phyloP scores from a whole-genome alignment of 2,113 vertebrate species.

The Epinephelus lanceolatus region DNA sequence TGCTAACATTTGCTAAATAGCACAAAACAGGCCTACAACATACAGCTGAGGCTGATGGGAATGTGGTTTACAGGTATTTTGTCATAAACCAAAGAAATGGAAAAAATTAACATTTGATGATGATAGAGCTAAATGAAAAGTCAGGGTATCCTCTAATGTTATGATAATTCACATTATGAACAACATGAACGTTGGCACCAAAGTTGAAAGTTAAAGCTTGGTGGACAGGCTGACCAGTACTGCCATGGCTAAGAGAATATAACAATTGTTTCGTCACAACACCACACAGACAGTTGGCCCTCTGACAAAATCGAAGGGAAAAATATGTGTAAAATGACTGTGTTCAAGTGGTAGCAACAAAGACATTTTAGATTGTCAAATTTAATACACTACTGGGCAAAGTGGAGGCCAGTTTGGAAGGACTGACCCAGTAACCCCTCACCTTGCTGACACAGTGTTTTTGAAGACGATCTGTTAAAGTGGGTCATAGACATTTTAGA shows the following conservation, averaged over 20 bases:
- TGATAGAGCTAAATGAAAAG: no score
- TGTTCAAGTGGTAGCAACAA: neutral
- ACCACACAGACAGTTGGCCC: neutral
- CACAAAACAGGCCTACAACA: no score
- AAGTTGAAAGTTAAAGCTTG: no score
- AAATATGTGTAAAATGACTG: neutral
- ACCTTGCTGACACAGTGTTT: constrained; percentile 12
- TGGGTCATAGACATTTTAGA: constrained; percentile 36
- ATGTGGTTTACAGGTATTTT: no score
- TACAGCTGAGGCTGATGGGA: no score
- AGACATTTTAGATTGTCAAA: neutral
- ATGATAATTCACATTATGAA: no score
- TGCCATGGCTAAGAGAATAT: neutral
- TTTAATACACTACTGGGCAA: neutral
- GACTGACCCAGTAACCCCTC: constrained; percentile 3
- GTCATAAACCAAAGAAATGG: no score
- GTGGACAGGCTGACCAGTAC: neutral
- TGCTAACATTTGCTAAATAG: no score
- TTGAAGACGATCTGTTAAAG: constrained; percentile 39
- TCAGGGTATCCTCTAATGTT: no score
- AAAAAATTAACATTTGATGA: no score
- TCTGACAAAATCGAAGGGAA: neutral
- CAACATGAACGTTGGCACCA: no score
- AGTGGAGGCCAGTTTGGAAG: neutral
- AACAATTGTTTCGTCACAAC: neutral